phyloP scores from a whole-genome alignment of 2,113 vertebrate species.

The Capricornis sumatraensis region DNA sequence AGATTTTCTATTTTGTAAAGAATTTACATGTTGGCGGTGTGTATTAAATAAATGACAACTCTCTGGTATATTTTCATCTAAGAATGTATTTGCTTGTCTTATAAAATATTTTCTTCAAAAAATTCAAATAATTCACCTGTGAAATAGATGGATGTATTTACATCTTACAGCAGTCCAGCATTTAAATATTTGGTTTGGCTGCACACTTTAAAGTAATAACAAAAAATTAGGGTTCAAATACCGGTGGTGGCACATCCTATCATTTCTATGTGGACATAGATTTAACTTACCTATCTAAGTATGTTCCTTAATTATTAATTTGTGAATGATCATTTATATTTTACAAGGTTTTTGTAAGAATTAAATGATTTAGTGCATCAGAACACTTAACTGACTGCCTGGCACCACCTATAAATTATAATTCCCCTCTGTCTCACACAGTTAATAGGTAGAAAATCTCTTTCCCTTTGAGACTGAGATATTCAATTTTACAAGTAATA shows the following conservation, averaged over 20 bases:
- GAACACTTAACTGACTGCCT: background rate
- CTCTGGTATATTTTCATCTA: background rate
- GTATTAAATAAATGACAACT: background rate
- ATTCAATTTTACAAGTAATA: background rate
- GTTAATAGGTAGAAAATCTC: background rate
- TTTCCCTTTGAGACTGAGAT: background rate
- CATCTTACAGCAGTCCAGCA: background rate
- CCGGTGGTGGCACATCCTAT: background rate
- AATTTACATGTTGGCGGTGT: background rate
- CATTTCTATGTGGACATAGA: background rate
- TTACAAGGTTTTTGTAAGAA: background rate
- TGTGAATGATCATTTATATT: background rate
- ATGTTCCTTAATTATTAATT: background rate
- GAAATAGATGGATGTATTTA: background rate
- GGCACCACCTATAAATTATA: background rate
- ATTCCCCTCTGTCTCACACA: background rate
- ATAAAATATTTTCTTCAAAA: background rate
- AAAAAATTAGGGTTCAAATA: background rate
- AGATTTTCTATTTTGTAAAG: background rate
- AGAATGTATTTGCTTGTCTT: background rate
- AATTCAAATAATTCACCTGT: background rate
- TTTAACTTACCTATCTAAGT: background rate
- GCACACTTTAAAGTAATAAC: background rate
- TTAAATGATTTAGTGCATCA: background rate
- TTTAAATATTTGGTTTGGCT: background rate